Conservation (phyloP, 2,113 vertebrate genomes). For the Phrynosoma blainvillii region DNA sequence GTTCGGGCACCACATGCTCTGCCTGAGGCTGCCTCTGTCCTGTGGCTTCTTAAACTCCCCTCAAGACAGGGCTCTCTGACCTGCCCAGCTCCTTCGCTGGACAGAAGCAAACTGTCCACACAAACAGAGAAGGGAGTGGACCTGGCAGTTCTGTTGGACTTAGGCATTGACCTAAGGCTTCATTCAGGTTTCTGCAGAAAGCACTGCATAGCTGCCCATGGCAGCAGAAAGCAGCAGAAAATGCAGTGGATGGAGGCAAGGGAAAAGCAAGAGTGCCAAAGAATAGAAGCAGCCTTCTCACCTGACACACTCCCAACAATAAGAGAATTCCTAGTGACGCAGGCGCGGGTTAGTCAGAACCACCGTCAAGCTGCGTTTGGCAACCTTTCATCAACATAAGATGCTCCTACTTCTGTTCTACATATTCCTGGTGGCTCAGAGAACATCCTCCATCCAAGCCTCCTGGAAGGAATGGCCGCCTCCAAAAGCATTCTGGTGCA, state of each 20-base stretch:
- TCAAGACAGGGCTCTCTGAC: not conserved
- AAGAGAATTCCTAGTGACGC: not conserved
- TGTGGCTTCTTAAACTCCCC: not conserved
- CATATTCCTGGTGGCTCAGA: not conserved
- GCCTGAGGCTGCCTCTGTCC: fast-evolving
- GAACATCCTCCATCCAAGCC: not conserved
- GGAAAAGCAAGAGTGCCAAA: fast-evolving
- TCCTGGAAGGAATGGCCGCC: not conserved
- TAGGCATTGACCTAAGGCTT: fast-evolving
- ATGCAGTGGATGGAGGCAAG: fast-evolving
- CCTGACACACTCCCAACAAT: not conserved
- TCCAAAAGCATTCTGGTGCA: not conserved
- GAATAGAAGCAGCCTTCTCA: fast-evolving
- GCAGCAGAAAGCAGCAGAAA: not conserved
- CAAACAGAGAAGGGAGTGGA: fast-evolving
- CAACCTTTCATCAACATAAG: not conserved
- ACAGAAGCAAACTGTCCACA: not conserved
- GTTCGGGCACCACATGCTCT: fast-evolving
- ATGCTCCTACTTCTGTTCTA: not conserved
- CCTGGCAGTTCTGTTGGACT: fast-evolving
- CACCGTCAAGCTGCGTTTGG: not conserved
- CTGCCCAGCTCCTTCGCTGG: not conserved
- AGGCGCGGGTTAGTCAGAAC: no score
- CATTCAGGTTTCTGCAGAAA: fast-evolving
- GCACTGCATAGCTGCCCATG: fast-evolving